Base-by-base conservation (phyloP, 1,140 invertebrate genomes). In the Thaumatotibia leucotreta region DNA sequence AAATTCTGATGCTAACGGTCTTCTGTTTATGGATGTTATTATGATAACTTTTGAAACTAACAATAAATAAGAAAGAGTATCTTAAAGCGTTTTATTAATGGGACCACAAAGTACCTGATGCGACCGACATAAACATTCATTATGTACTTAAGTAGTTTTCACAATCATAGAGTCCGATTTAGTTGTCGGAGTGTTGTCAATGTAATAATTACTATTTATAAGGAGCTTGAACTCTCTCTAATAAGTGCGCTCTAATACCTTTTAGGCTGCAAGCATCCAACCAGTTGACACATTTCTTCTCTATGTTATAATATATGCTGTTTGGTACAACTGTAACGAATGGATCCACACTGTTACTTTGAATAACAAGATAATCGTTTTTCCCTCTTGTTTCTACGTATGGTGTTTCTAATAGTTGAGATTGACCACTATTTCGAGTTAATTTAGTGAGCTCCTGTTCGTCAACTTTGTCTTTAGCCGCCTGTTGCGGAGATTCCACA, bases 271-370 rank as follows among this genome's bases (percentile, higher is more conserved):
- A 89, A 54, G 33, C 52, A 24, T 65, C 64, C 14, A 52, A n/a
- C 69, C 69, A 70, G 23, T 70, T 70, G 0, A 35, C 79, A 31
- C 87, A 89, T 52, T 76, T 77, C 50, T 87, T 89, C 66, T 89
- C 85, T 9, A 79, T 70, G 45, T 80, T 77, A 11, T 88, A 87
- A 45, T 84, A 87, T 10, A 89, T 87, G 54, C 73, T 74, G 54
- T 89, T 89, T 0, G 87, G 87, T 9, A 88, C 66, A 11, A 66
- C 54, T 20, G 64, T 66, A 10, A 61, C 64, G 23, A 49, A 66
- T 2, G 61, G 17, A 32, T 62, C 29, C 24, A 33, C 1, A n/a
- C 4, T 29, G 0, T 62, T 9, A 24, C 27, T 27, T 58, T 58
- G n/a, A 24, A 58, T 31, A 8, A 58, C 52, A 6, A 58, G 52